Base-by-base conservation (phyloP, 2,113 vertebrate species). In the Chitala chitala region DNA sequence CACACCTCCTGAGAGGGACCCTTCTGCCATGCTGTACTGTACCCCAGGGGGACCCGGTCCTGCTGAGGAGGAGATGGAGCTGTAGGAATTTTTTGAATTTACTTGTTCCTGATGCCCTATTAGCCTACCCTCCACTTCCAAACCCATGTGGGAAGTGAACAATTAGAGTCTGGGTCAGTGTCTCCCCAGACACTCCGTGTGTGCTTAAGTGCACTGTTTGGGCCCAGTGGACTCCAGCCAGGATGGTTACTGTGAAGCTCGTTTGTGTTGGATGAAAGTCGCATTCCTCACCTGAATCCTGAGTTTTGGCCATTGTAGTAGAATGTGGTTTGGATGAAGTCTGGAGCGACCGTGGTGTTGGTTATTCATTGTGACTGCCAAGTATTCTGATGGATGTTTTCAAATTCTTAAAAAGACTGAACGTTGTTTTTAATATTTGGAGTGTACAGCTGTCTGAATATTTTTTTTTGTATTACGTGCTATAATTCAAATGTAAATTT, bases 51-150 rank as follows among this genome's bases (percentile, higher is more conserved):
- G 69, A 29, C 79, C 81, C 72, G 80, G 64, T 74, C 82, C 80
- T 15, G 80, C 78, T 0, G 91, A 90, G 78, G 91, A 92, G 80
- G 91, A 90, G 73, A 92, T 92, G 91, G 91, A 92, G 76, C 86
- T 92, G 79, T 91, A 86, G 82, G 48, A n/a, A n/a, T n/a, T n/a
- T n/a, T n/a, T n/a, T n/a, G n/a, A n/a, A n/a, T n/a, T n/a, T n/a
- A n/a, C n/a, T n/a, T n/a, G n/a, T 22, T 15, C 17, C 15, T 17
- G 20, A 48, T 5, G 66, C 7, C 4, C 51, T 26, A 8, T 29
- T 46, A 22, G 26, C 44, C 26, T 12, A 17, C 13, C 24, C 24
- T n/a, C n/a, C n/a, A n/a, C n/a, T n/a, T 31, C 13, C 24, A 6
- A 17, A n/a, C 50, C 13, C 22, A 44, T 29, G 12, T 55, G 6